These are phyloP conservation scores for Manis javanica DNA, from an alignment of 2,797 vertebrate species.

Conservation along the genomic window DNA sequence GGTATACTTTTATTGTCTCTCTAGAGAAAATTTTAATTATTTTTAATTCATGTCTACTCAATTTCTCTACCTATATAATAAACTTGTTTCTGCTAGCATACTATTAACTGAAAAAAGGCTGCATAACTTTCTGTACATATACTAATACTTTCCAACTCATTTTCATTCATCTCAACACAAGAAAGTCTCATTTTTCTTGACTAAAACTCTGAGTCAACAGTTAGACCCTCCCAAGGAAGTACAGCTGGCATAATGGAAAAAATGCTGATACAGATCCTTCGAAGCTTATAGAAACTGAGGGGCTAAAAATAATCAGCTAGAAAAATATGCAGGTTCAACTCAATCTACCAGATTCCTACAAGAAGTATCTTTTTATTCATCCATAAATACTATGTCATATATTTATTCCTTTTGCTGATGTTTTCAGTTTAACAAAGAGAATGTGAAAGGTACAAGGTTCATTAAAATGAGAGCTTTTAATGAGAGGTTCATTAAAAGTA, in stretches of 20 bases:
- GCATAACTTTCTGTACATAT: neutral
- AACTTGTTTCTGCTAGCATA: slow-evolving; percentile 9
- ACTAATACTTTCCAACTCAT: slow-evolving; percentile 49
- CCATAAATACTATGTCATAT: neutral
- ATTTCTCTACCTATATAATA: neutral
- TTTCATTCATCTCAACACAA: slow-evolving; percentile 49
- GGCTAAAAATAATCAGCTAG: slow-evolving; percentile 2
- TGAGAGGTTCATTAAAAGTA: neutral
- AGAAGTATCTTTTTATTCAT: slow-evolving; percentile 27
- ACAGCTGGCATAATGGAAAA: neutral
- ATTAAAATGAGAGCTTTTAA: neutral
- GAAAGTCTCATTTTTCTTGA: neutral
- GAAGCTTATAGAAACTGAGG: neutral
- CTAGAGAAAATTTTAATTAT: slow-evolving; percentile 58
- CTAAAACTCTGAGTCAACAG: neutral
- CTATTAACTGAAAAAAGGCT: neutral
- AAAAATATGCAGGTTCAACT: slow-evolving; percentile 15
- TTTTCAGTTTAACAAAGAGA: slow-evolving; percentile 21
- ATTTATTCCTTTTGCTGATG: slow-evolving; percentile 8
- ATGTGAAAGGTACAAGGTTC: neutral
- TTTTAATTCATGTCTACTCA: slow-evolving; percentile 33
- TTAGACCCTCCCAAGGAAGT: neutral
- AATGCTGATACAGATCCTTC: neutral
- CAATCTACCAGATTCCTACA: neutral
- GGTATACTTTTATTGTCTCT: slow-evolving; percentile 15